Evolutionary conservation across 2,113 vertebrate genomes (phyloP).

Genomic region (Thryonomys swinderianus): DNA sequence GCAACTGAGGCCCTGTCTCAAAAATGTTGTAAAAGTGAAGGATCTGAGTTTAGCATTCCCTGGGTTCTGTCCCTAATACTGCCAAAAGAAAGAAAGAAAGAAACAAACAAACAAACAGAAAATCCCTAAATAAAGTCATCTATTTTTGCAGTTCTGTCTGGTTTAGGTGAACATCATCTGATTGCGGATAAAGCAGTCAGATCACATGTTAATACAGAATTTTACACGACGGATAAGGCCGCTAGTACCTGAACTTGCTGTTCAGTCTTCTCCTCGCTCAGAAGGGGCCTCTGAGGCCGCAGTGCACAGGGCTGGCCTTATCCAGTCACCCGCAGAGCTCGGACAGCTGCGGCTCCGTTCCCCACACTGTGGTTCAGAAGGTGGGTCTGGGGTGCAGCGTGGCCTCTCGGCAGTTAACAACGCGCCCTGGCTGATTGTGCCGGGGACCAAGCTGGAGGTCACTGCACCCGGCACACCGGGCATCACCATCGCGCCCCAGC

Average conservation of each 20-base stretch:
- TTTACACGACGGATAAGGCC: not conserved
- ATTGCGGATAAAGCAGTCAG: not conserved
- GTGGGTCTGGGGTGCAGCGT: not conserved
- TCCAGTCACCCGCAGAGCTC: not conserved
- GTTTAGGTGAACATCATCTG: not conserved
- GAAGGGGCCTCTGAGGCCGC: not conserved
- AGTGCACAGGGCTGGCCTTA: not conserved
- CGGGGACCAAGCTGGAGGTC: not conserved
- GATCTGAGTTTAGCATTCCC: not conserved
- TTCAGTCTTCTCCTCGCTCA: not conserved
- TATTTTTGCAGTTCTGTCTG: not conserved
- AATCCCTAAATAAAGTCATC: not conserved
- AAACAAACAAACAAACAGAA: too few species aligned
- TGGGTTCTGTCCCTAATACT: not conserved
- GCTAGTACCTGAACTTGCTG: not conserved
- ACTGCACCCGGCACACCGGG: not conserved
- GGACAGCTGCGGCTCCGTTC: not conserved
- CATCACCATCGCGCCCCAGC: not conserved
- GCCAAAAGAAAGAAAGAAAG: not conserved
- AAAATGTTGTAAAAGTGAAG: not conserved
- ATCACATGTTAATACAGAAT: not conserved
- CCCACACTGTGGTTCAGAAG: not conserved
- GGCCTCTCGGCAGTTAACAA: not conserved
- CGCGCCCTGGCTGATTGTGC: not conserved
- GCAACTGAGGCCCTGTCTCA: not conserved